Conservation (phyloP, 2,797 vertebrate species). For the Scyliorhinus canicula region DNA sequence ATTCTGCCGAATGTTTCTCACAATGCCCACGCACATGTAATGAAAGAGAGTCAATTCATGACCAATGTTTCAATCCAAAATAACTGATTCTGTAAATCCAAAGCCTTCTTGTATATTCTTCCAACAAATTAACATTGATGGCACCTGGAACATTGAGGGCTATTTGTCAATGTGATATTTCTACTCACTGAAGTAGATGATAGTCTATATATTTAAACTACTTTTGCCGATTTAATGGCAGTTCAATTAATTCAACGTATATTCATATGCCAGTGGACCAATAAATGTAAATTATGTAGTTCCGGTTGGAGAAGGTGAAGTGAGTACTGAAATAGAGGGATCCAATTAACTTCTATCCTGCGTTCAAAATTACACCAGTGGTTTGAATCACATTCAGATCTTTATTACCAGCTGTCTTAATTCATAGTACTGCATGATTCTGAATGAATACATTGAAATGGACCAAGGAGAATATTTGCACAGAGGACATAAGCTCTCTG, state of each 20-base stretch:
- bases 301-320: neutral
- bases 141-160: neutral
- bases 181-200: neutral
- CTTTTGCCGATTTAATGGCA: neutral
- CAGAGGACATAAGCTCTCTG: neutral
- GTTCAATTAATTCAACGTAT: neutral
- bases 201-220: neutral
- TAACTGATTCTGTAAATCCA: neutral
- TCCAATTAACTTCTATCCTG: neutral
- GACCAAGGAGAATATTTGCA: neutral
- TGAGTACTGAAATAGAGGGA: neutral
- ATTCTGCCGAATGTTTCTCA: neutral
- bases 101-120: neutral
- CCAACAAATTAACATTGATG: neutral
- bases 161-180: neutral
- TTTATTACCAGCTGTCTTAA: neutral
- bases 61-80: neutral
- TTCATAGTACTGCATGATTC: neutral
- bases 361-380: neutral
- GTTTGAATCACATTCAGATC: neutral
- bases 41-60: neutral
- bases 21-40: neutral
- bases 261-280: neutral
- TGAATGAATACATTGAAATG: neutral
- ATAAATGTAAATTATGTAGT: neutral